A percentile compares a stretch with the other conserved stretches of the same genome.
These are phyloP conservation scores for Drosophila nikananu DNA, from an alignment of 1,140 invertebrate genomes.

Conservation along the genomic window DNA sequence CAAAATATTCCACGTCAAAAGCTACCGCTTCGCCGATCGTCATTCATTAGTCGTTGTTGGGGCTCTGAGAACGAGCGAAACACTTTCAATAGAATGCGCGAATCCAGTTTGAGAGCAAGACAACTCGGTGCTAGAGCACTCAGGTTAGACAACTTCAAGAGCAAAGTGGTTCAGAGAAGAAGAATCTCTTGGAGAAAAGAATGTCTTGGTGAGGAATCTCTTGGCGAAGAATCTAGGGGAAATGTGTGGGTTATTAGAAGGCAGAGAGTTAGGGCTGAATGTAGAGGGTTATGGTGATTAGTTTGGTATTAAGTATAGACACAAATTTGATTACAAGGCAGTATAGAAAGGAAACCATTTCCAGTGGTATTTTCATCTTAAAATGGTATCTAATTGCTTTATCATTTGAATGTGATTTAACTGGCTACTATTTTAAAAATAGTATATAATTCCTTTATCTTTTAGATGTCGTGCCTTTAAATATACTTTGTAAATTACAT, in stretches of 20 bases:
- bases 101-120: constrained; percentile 68
- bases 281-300: neutral
- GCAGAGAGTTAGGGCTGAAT: neutral
- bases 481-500: neutral
- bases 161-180: neutral
- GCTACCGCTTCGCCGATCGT: constrained; percentile 59
- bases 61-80: constrained; percentile 49
- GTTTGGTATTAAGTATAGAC: neutral
- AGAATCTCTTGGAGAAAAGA: neutral
- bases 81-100: constrained; percentile 80
- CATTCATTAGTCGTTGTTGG: constrained; percentile 66
- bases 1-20: constrained; percentile 75
- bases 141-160: constrained; percentile 36
- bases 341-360: neutral
- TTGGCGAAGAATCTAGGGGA: neutral
- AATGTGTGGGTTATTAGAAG: constrained; percentile 9
- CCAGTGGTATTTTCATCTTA: neutral
- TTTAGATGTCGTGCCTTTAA: neutral
- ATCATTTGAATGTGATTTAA: neutral
- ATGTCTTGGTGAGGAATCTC: neutral
- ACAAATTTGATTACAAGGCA: too few species aligned
- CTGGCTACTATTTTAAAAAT: neutral
- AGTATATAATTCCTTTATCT: neutral
- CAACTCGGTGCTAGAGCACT: constrained; percentile 32
- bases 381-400: neutral